phyloP scores from a whole-genome alignment of 1,140 invertebrate genomes.

The Megalonaias nervosa region DNA sequence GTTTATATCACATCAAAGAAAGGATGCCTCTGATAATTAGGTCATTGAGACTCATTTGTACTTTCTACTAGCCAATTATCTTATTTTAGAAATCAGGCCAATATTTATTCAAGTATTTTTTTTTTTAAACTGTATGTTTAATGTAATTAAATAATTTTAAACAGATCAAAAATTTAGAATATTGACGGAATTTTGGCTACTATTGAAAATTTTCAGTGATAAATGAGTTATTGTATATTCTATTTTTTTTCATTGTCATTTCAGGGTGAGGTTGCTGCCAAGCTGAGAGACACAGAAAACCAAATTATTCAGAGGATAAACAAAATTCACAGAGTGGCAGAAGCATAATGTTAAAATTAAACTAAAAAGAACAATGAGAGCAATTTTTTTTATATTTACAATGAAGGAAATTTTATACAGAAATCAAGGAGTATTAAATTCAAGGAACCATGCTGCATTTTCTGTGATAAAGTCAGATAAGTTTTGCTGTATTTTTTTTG shows the following conservation, averaged over 20 bases:
- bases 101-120: not conserved
- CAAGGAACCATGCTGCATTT: too few species aligned
- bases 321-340: slow-evolving; percentile 64
- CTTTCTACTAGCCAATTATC: not conserved
- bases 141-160: too few species aligned
- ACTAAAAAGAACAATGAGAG: not conserved
- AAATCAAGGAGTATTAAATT: too few species aligned
- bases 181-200: not conserved
- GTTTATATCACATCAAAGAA: too few species aligned
- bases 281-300: slow-evolving; percentile 64
- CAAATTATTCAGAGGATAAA: slow-evolving; percentile 63
- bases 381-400: too few species aligned
- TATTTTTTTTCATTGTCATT: slow-evolving; percentile 32
- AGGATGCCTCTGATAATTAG: too few species aligned
- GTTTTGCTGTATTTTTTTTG: too few species aligned
- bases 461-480: too few species aligned
- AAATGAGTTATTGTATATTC: not conserved
- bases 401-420: too few species aligned
- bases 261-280: slow-evolving; percentile 62
- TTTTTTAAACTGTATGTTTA: not conserved
- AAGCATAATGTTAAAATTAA: slow-evolving; percentile 5
- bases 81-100: not conserved
- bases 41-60: too few species aligned
- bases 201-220: not conserved
- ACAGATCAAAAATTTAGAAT: not conserved